phyloP scores from a whole-genome alignment of 2,797 vertebrate genomes.

The Sandelia bainsii region DNA sequence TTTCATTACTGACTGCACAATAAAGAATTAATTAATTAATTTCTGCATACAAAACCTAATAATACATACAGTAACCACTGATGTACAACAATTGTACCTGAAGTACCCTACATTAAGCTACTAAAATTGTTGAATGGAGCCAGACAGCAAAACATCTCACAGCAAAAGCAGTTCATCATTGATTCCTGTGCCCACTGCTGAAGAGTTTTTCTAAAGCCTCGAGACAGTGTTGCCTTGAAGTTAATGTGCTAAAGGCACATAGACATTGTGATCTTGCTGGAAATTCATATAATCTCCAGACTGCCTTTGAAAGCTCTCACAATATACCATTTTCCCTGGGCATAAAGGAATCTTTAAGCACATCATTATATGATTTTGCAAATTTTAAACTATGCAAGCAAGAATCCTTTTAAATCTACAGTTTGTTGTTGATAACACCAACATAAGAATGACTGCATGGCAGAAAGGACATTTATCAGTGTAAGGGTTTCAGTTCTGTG shows the following conservation, averaged over 20 bases:
- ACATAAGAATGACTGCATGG: conserved; percentile 5
- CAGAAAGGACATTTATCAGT: conserved; percentile 49
- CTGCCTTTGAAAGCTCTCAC: conserved; percentile 52
- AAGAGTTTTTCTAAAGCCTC: conserved; percentile 62
- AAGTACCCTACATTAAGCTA: conserved; percentile 35
- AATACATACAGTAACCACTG: conserved; percentile 28
- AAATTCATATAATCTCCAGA: conserved; percentile 53
- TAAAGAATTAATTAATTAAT: conserved; percentile 31
- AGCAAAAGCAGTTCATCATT: conserved; percentile 66
- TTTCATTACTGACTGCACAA: conserved; percentile 38
- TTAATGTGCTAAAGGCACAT: conserved; percentile 69
- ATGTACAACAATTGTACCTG: conserved; percentile 41
- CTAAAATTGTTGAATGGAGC: conserved; percentile 35
- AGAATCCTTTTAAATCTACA: conserved; percentile 31
- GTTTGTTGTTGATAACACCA: conserved; percentile 17
- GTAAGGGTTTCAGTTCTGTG: conserved; percentile 49
- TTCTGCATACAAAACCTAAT: conserved; percentile 24
- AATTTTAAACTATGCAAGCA: conserved; percentile 35
- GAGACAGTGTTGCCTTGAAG: conserved; percentile 72
- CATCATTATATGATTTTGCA: conserved; percentile 50
- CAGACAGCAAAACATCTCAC: conserved; percentile 52
- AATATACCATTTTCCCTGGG: conserved; percentile 31
- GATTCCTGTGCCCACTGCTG: conserved; percentile 57
- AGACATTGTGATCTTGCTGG: conserved; percentile 48
- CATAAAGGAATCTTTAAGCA: conserved; percentile 44